These are phyloP conservation scores for Ormyrus rosae DNA, from an alignment of 2,888 invertebrate genomes.

Conservation along the genomic window DNA sequence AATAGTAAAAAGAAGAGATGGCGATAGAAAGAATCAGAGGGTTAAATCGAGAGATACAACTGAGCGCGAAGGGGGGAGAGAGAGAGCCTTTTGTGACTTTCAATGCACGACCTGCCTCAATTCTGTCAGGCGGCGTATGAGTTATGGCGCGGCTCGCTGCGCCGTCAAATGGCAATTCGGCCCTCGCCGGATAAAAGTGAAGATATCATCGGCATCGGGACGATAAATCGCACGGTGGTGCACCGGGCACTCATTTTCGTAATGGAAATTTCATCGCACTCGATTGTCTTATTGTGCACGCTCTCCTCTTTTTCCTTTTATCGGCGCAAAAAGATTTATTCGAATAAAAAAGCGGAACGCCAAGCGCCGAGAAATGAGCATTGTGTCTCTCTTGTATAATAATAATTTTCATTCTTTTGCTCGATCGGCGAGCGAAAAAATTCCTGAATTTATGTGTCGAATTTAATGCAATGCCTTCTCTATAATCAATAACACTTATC, in stretches of 20 bases:
- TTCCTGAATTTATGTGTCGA: constrained; percentile 20
- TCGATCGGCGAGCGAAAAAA: background rate
- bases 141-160: constrained; percentile 58
- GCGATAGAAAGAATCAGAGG: constrained; percentile 36
- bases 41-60: constrained; percentile 9
- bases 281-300: constrained; percentile 40
- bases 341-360: constrained; percentile 6
- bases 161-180: constrained; percentile 50
- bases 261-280: constrained; percentile 52
- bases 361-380: constrained; percentile 15
- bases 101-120: constrained; percentile 66
- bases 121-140: constrained; percentile 63
- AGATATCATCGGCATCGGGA: constrained; percentile 48
- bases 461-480: constrained; percentile 24
- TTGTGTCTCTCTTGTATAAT: constrained; percentile 14
- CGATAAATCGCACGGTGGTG: constrained; percentile 35
- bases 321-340: constrained; percentile 11
- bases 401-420: constrained; percentile 4
- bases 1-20: background rate
- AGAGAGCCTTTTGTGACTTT: constrained; percentile 58
- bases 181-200: constrained; percentile 45
- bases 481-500: constrained; percentile 9
- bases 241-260: constrained; percentile 41
- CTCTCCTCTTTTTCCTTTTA: background rate
- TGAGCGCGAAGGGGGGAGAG: background rate